These are phyloP conservation scores for Ectemnius cavifrons DNA, from an alignment of 2,888 invertebrate species.

Conservation along the genomic window DNA sequence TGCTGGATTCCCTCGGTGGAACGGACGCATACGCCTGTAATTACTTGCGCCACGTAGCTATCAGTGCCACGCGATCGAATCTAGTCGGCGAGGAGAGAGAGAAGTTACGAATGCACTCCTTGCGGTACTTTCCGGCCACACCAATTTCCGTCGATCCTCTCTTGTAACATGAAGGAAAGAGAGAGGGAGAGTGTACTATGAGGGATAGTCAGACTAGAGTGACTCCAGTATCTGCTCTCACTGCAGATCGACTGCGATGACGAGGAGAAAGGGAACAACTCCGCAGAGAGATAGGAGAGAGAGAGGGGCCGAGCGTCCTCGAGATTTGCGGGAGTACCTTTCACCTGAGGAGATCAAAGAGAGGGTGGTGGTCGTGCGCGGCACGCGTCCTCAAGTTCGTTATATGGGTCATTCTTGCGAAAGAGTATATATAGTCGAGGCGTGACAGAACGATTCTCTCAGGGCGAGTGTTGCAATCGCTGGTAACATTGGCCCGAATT, in stretches of 20 bases:
- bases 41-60: constrained; percentile 55
- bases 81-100: constrained; percentile 38
- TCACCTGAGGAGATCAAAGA: constrained; percentile 50
- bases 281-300: constrained; percentile 33
- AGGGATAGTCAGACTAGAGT: not conserved
- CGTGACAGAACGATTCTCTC: constrained; percentile 40
- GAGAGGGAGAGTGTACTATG: too few relatives aligned
- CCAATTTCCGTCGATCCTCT: constrained; percentile 44
- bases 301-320: constrained; percentile 58
- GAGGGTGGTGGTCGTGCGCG: constrained; percentile 39
- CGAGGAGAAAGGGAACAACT: constrained; percentile 51
- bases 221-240: not conserved
- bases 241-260: constrained; percentile 45
- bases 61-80: constrained; percentile 51
- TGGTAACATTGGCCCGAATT: constrained; percentile 42
- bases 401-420: constrained; percentile 63
- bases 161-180: constrained; percentile 7
- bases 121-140: constrained; percentile 44
- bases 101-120: constrained; percentile 28
- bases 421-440: constrained; percentile 52
- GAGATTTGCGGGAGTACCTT: constrained; percentile 57
- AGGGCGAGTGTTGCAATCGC: constrained; percentile 50
- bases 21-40: constrained; percentile 60
- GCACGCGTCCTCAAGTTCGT: constrained; percentile 62
- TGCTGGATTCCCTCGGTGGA: constrained; percentile 52